Evolutionary conservation across 2,113 vertebrate genomes (phyloP).

Genomic region (Pleuronectes platessa): DNA sequence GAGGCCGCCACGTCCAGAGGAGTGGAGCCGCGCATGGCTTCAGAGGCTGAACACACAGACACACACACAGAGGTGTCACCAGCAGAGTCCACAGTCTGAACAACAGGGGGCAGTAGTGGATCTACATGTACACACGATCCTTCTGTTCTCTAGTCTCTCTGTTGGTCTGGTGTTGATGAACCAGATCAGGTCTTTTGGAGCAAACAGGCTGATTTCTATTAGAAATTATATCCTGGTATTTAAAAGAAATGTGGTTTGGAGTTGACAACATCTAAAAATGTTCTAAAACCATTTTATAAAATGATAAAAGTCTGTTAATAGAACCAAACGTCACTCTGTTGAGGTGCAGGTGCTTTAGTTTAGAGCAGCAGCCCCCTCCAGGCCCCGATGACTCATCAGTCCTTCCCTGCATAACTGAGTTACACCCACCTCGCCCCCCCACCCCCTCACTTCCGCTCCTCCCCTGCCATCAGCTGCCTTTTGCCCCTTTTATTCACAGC

Average conservation of each 20-base stretch:
- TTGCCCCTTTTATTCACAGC: constrained; percentile 9
- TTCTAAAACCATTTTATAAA: too few species aligned
- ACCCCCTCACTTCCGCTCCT: constrained; percentile 3
- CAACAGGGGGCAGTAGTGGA: constrained; percentile 77
- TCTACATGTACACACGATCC: constrained; percentile 2
- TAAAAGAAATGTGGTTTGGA: too few species aligned
- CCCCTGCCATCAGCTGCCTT: constrained; percentile 15
- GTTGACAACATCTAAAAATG: neutral
- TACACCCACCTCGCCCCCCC: constrained; percentile 5
- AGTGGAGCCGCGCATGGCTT: constrained; percentile 96
- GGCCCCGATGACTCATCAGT: constrained; percentile 57
- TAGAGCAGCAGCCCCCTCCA: neutral
- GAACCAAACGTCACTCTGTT: too few species aligned
- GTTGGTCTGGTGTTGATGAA: neutral
- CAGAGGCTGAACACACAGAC: constrained; percentile 85
- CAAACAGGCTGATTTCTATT: neutral
- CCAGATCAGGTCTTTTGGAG: neutral
- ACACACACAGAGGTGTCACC: neutral
- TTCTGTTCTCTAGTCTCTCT: neutral
- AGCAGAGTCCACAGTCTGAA: constrained; percentile 7
- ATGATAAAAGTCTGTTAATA: too few species aligned
- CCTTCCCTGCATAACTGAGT: constrained; percentile 43
- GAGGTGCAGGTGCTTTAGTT: constrained; percentile 35
- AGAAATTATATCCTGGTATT: neutral
- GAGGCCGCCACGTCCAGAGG: constrained; percentile 96